Percentiles rank a stretch among this genome's conserved stretches.
phyloP scores from a whole-genome alignment of 1,140 invertebrate genomes.

The Lucilia sericata region DNA sequence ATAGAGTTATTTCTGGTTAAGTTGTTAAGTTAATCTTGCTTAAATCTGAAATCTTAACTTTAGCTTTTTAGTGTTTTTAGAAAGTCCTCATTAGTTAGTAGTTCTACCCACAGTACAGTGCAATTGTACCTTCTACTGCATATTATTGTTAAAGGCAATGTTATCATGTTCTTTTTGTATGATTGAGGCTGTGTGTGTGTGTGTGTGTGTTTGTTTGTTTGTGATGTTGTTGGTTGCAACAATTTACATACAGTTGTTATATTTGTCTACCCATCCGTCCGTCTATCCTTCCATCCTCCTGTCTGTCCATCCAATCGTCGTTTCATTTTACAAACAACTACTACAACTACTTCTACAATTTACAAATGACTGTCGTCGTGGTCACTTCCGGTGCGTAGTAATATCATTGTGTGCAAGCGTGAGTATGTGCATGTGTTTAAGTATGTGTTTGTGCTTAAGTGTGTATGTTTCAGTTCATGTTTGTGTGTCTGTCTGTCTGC shows the following conservation, averaged over 20 bases:
- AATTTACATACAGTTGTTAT: conserved; percentile 22
- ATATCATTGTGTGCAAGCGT: neutral
- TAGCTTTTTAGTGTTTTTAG: no score
- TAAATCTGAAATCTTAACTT: no score
- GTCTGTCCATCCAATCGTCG: no score
- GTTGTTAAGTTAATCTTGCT: no score
- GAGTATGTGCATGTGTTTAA: neutral
- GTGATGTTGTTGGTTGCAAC: neutral
- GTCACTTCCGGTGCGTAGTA: conserved; percentile 43
- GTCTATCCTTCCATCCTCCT: neutral
- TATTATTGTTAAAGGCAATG: conserved; percentile 29
- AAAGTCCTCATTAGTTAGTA: no score
- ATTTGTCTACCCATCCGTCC: neutral
- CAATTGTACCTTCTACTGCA: neutral
- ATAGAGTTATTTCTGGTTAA: no score
- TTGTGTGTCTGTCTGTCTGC: neutral
- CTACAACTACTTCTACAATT: neutral
- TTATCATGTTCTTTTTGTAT: conserved; percentile 29
- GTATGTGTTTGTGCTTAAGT: neutral
- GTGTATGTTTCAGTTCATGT: conserved; percentile 4
- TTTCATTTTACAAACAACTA: neutral
- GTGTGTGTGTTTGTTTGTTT: no score
- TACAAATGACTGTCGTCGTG: conserved; percentile 43
- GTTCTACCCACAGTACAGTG: neutral
- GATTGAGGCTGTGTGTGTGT: no score